Percentiles rank a stretch among this genome's conserved stretches.
phyloP scores from a whole-genome alignment of 2,113 vertebrate genomes.

The Dasyprocta punctata region DNA sequence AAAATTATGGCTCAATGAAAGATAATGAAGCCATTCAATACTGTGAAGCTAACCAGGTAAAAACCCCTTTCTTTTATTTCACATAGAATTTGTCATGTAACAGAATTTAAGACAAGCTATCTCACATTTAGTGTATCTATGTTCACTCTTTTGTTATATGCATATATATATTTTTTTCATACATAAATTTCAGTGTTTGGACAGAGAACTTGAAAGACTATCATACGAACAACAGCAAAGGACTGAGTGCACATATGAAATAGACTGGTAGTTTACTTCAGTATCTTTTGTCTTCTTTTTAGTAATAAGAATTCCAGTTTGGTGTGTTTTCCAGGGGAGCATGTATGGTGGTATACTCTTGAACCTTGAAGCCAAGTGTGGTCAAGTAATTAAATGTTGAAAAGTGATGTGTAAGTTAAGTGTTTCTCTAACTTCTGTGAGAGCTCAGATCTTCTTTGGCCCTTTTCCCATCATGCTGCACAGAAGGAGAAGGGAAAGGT shows the following conservation, averaged over 20 bases:
- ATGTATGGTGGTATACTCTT: neutral
- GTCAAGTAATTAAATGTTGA: neutral
- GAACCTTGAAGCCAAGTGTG: neutral
- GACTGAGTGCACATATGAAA: neutral
- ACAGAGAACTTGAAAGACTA: neutral
- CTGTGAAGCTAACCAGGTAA: neutral
- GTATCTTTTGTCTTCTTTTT: neutral
- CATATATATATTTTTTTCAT: neutral
- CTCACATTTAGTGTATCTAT: neutral
- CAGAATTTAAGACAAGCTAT: neutral
- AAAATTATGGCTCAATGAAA: constrained; percentile 1
- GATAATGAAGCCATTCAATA: neutral
- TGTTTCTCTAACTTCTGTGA: neutral
- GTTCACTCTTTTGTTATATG: neutral
- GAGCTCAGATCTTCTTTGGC: neutral
- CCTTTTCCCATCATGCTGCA: neutral
- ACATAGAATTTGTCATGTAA: neutral
- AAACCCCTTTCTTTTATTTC: neutral
- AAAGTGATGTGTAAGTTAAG: neutral
- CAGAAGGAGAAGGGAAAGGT: neutral
- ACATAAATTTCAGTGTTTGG: neutral
- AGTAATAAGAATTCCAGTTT: neutral
- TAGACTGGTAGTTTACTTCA: neutral
- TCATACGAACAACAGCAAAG: neutral
- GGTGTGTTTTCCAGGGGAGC: neutral